Evolutionary conservation across 2,113 vertebrate species (phyloP).

Genomic region (Terrapene triunguis): DNA sequence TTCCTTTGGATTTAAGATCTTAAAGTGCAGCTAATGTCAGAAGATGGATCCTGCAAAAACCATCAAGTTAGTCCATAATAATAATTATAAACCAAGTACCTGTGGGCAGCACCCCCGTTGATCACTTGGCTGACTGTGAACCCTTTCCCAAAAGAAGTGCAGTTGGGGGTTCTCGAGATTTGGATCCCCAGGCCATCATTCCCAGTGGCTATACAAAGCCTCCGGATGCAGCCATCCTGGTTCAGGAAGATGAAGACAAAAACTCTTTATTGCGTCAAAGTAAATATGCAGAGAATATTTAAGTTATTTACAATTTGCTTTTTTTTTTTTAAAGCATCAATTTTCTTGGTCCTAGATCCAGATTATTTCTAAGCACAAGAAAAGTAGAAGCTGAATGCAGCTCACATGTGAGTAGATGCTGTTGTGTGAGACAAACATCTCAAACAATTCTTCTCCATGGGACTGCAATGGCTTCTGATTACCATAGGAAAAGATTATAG

Average conservation of each 20-base stretch:
- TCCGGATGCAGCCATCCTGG: slow-evolving; percentile 88
- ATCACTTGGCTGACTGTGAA: slow-evolving; percentile 47
- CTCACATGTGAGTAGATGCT: not conserved
- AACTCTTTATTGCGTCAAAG: not conserved
- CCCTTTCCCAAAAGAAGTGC: slow-evolving; percentile 63
- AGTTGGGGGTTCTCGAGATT: slow-evolving; percentile 65
- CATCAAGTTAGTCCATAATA: rapidly evolving
- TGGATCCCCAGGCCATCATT: slow-evolving; percentile 73
- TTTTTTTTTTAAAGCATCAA: not conserved
- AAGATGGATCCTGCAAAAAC: not conserved
- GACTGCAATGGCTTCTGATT: slow-evolving; percentile 36
- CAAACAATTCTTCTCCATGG: not conserved
- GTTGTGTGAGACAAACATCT: not conserved
- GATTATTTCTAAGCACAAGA: not conserved
- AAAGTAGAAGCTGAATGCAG: not conserved
- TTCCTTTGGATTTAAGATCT: not conserved
- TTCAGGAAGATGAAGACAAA: slow-evolving; percentile 19
- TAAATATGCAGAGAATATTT: not conserved
- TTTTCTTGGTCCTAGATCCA: not conserved
- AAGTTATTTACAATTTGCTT: not conserved
- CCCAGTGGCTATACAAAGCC: slow-evolving; percentile 81
- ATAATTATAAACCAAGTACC: slow-evolving; percentile 60
- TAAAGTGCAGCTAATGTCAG: not conserved
- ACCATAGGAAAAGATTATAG: not conserved
- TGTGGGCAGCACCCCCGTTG: slow-evolving; percentile 68